Conservation (phyloP, 2,888 invertebrate species). For the Athalia cordata region DNA sequence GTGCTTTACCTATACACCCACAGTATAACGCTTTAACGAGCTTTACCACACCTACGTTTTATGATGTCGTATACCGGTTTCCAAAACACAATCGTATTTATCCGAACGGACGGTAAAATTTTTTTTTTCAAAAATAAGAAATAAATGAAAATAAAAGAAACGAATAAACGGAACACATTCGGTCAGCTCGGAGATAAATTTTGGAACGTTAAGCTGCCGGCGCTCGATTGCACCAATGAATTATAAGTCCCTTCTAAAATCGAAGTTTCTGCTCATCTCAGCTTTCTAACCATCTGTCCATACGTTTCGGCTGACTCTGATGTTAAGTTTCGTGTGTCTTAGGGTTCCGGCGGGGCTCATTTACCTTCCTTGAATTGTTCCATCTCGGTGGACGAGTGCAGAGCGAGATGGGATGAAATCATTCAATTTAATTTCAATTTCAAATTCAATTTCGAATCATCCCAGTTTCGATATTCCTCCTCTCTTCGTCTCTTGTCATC, state of each 20-base stretch:
- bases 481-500: too few relatives aligned
- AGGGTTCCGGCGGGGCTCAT: conserved; percentile 25
- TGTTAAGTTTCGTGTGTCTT: neutral
- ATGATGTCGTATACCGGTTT: neutral
- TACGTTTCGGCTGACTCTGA: neutral
- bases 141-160: too few relatives aligned
- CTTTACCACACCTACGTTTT: conserved; percentile 47
- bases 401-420: conserved; percentile 26
- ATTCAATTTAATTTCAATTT: conserved; percentile 29
- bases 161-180: too few relatives aligned
- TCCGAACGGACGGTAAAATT: neutral
- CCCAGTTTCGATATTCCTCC: too few relatives aligned
- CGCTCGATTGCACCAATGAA: too few relatives aligned
- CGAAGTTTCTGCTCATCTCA: too few relatives aligned
- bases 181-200: too few relatives aligned
- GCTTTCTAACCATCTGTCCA: neutral
- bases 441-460: conserved; percentile 23
- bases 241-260: too few relatives aligned
- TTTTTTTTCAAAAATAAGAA: too few relatives aligned
- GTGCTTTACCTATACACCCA: conserved; percentile 57
- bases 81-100: neutral
- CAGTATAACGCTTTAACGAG: conserved; percentile 58
- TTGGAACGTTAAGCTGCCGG: too few relatives aligned
- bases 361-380: conserved; percentile 22
- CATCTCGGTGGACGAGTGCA: neutral